Evolutionary conservation across 2,797 vertebrate species (phyloP), one percentile per base, ranked within the genome.

Genomic region (Anguilla marmorata): DNA sequence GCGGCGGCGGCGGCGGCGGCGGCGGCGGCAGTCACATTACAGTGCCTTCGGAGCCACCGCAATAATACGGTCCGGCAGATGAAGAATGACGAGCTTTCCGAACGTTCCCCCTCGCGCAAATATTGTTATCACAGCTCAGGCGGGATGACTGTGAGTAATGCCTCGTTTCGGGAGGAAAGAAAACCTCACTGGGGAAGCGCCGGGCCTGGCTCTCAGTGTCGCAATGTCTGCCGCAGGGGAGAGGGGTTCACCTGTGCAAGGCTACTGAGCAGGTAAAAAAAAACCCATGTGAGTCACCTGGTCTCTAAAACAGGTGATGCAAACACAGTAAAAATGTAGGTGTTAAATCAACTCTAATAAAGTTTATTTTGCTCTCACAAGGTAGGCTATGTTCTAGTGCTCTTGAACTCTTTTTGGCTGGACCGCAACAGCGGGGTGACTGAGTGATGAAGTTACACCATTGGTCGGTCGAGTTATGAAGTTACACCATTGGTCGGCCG

Each of bases 11-110:
- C 85, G 12, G 30, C 92, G 90, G 90, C 92, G 74, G 86, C 87
- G 91, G 91, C 90, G 90, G 41, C 41, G 41, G 41, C 37, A 41
- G 37, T 41, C 37, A 41, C 37, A 41, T 41, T 41, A 41, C 37
- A 41, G 37, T 41, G 37, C 89, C 72, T 92, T 90, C 87, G 89
- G 90, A 89, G 89, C 90, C 93, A 93, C 93, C 92, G 89, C 93
- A 92, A 93, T 93, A 94, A 92, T 69, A 93, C 74, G 89, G 86
- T 89, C 89, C 27, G 87, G 41, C 80, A 74, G 83, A 86, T 92
- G 90, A 93, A 93, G 88, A 90, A 90, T 93, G 93, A 89, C 92
- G 91, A 89, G 83, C 63, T 63, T 85, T 89, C 90, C 84, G 87
- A 89, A 90, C 69, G 90, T 74, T 69, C 85, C 33, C 21, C 60